Conservation (phyloP, 2,797 vertebrate genomes). For the Chloroceryle inda region DNA sequence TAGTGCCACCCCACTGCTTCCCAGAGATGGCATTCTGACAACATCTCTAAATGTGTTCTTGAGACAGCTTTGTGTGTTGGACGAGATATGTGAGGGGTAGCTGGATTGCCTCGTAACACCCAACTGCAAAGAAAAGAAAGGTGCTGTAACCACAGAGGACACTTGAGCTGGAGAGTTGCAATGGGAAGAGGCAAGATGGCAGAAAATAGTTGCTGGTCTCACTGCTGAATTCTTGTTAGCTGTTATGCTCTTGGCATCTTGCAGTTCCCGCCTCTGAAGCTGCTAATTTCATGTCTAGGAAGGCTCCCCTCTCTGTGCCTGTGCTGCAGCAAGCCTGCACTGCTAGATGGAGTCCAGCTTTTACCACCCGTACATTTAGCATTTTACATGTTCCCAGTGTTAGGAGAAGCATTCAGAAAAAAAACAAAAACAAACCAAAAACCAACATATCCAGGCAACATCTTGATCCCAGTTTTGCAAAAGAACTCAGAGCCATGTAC, state of each 20-base stretch:
- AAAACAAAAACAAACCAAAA: background rate
- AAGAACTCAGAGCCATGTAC: background rate
- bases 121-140: background rate
- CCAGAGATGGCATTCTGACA: background rate
- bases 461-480: slow-evolving; percentile 30
- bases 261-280: background rate
- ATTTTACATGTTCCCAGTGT: slow-evolving; percentile 2
- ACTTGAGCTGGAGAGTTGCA: background rate
- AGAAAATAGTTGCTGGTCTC: background rate
- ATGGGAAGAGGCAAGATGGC: background rate
- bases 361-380: background rate
- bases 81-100: background rate
- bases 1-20: background rate
- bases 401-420: slow-evolving; percentile 22
- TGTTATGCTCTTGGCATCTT: background rate
- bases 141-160: background rate
- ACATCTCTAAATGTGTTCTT: background rate
- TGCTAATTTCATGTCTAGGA: background rate
- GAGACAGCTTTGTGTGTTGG: background rate
- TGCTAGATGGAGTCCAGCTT: slow-evolving; percentile 31
- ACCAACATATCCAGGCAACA: slow-evolving; percentile 2
- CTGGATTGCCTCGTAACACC: background rate
- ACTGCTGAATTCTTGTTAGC: background rate
- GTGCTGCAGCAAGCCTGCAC: background rate
- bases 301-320: background rate